phyloP scores from a whole-genome alignment of 2,797 vertebrate genomes.

The Hylomyscus alleni region DNA sequence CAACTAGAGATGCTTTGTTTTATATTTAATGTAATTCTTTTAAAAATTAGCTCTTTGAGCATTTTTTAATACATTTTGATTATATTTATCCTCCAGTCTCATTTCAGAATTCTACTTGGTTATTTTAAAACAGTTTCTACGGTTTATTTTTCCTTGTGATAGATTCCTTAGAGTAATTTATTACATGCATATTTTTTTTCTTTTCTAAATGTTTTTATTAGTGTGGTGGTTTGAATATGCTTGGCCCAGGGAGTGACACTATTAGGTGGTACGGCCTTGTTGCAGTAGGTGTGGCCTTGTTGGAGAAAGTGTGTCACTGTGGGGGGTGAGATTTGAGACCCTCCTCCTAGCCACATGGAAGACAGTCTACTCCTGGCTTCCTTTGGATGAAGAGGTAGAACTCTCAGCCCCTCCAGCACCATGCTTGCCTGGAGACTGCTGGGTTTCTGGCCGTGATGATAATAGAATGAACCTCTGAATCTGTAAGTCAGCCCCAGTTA shows the following conservation, averaged over 20 bases:
- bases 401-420: neutral
- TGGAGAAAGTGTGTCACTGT: neutral
- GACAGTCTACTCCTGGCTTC: neutral
- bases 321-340: neutral
- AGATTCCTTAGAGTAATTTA: conserved; percentile 12
- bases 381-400: neutral
- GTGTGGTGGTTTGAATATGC: neutral
- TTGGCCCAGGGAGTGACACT: neutral
- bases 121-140: neutral
- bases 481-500: neutral
- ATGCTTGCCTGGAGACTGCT: neutral
- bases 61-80: neutral
- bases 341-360: neutral
- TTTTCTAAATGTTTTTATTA: neutral
- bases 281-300: neutral
- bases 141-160: conserved; percentile 34
- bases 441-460: neutral
- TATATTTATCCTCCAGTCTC: neutral
- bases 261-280: neutral
- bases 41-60: neutral
- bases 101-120: neutral
- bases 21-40: neutral
- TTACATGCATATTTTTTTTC: neutral
- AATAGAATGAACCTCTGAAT: neutral
- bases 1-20: neutral